phyloP scores from a whole-genome alignment of 2,888 invertebrate genomes.

The Lydus trimaculatus region DNA sequence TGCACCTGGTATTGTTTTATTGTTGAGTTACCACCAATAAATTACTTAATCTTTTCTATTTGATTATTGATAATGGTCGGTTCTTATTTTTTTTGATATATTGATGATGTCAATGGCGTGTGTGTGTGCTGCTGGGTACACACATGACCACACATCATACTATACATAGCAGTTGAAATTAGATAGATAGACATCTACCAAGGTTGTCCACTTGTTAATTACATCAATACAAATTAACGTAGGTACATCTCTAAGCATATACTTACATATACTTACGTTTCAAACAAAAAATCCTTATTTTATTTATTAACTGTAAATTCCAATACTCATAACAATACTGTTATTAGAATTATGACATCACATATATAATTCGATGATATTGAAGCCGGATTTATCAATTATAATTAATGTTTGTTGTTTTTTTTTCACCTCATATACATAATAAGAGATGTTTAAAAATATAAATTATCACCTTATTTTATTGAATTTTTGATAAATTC shows the following conservation, averaged over 20 bases:
- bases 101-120: constrained; percentile 3
- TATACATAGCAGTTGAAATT: neutral
- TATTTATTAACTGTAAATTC: constrained; percentile 6
- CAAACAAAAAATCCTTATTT: neutral
- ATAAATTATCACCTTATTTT: neutral
- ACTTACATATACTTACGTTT: no score
- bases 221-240: neutral
- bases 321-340: neutral
- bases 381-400: constrained; percentile 3
- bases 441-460: no score
- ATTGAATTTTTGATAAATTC: neutral
- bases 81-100: neutral
- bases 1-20: neutral
- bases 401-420: neutral
- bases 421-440: no score
- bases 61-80: neutral
- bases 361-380: neutral
- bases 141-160: neutral
- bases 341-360: neutral
- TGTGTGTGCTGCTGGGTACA: neutral
- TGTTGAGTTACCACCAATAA: no score
- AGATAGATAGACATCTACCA: neutral
- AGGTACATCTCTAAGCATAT: neutral
- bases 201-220: constrained; percentile 8
- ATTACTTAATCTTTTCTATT: no score